phyloP scores from a whole-genome alignment of 2,888 invertebrate species.

The Copidosoma aretas region DNA sequence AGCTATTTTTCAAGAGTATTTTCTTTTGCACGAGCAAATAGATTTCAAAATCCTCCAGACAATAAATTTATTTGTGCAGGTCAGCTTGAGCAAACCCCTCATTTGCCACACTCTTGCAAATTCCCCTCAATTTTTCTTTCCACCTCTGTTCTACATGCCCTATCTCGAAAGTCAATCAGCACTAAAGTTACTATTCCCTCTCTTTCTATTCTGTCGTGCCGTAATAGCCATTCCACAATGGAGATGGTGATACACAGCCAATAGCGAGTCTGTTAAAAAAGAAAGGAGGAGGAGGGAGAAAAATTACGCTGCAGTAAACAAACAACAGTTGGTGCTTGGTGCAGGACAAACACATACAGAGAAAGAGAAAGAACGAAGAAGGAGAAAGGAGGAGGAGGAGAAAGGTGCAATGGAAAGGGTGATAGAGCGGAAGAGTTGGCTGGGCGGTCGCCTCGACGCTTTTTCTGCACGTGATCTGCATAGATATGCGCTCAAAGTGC shows the following conservation, averaged over 20 bases:
- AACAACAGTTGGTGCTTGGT: not conserved
- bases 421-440: constrained; percentile 15
- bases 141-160: not conserved
- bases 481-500: constrained; percentile 4
- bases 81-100: constrained; percentile 17
- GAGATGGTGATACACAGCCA: too few species aligned
- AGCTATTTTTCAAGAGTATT: too few species aligned
- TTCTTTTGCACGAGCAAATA: too few species aligned
- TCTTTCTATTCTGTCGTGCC: too few species aligned
- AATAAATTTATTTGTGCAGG: constrained; percentile 14
- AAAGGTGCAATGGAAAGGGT: not conserved
- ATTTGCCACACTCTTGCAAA: constrained; percentile 16
- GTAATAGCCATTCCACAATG: too few species aligned
- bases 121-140: constrained; percentile 15
- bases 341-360: not conserved
- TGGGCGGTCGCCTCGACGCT: not conserved
- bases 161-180: constrained; percentile 13
- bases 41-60: constrained; percentile 7
- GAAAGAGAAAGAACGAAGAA: not conserved
- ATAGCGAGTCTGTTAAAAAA: too few species aligned
- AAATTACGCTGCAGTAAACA: too few species aligned
- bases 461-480: constrained; percentile 25
- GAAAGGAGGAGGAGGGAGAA: too few species aligned
- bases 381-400: not conserved
- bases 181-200: not conserved